Evolutionary conservation across 2,113 vertebrate species (phyloP), one percentile per base, ranked within the genome.

Genomic region (Tragelaphus scriptus): DNA sequence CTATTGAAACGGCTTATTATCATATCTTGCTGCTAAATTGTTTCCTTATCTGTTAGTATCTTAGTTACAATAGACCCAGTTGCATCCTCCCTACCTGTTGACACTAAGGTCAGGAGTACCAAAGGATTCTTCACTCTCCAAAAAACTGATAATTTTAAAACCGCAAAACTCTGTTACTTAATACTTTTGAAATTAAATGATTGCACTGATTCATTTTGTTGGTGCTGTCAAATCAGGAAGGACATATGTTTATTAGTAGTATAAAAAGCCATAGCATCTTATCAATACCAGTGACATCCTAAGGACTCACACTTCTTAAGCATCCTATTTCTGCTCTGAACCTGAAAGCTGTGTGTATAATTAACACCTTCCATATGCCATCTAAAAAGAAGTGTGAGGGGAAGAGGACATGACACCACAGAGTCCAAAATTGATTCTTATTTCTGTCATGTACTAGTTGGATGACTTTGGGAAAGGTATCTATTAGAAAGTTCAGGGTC

Each of bases 51-150:
- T 56, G 28, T 75, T 32, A 84, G 40, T 63, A 90, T 63, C 51
- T 96, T 93, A 90, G 49, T 96, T 88, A 95, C 75, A 95, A 80
- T 49, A 95, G 40, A 49, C 30, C 36, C 47, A 85, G 56, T 91
- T 89, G 91, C 32, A 87, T 96, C 61, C 23, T n/a, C 10, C 17
- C 16, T 77, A 77, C 44, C 40, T 80, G 36, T 56, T 71, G 44
- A 28, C 47, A 87, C 47, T 68, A 88, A 59, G 12, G n/a, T 94
- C 85, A 82, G 26, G 44, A 61, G 6, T 30, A 94, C 93, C 28
- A 90, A 86, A 88, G 47, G 9, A 44, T 44, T 59, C 21, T 88
- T 82, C 17, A 82, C 89, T 91, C 79, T 91, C 56, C 94, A 44
- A 75, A 30, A 93, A 88, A 80, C 8, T 84, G 26, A 56, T 95